Base-by-base conservation (phyloP, 2,113 vertebrate species). In the Pipra filicauda region DNA sequence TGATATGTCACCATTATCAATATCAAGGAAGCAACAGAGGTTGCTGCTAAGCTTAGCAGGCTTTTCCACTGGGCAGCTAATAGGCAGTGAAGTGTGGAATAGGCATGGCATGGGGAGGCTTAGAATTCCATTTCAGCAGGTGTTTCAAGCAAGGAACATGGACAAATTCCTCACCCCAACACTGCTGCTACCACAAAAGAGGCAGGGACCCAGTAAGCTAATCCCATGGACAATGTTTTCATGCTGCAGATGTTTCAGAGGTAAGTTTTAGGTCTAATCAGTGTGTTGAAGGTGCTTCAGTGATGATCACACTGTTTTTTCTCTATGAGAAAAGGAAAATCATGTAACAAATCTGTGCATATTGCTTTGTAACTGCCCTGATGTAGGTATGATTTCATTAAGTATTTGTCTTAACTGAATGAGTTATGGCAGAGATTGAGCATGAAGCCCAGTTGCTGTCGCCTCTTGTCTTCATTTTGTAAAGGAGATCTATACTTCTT, bases 231-330 rank as follows among this genome's bases (percentile, higher is more conserved):
- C 28, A 12, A 2, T 8, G 5, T 33, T 67, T 59, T 64, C 48
- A 13, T 15, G n/a, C 15, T 3, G 1, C 19, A 51, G 9, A 7
- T 37, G 19, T 59, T 93, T 83, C 27, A 75, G 43, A 86, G 92
- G 83, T 92, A 95, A 78, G 76, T 64, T 90, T 89, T 11, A 62
- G 94, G 91, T 76, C 84, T 67, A 48, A 74, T 48, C 8, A 13
- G 24, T 30, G 33, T 66, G 15, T 26, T 57, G 64, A 66, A 86
- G 21, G 28, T 74, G n/a, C 21, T 86, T 88, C 28, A 54, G 67
- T 55, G 37, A 65, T 46, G 59, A 33, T 57, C 6, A n/a, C 11
- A 6, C 20, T 39, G 31, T 22, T 28, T 59, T 69, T 58, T 48
- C 59, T 44, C 21, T 44, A 44, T 0, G 1, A 57, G 33, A 39